These are phyloP conservation scores for Scaptomyza pallida DNA, from an alignment of 1,140 invertebrate species.

Conservation along the genomic window DNA sequence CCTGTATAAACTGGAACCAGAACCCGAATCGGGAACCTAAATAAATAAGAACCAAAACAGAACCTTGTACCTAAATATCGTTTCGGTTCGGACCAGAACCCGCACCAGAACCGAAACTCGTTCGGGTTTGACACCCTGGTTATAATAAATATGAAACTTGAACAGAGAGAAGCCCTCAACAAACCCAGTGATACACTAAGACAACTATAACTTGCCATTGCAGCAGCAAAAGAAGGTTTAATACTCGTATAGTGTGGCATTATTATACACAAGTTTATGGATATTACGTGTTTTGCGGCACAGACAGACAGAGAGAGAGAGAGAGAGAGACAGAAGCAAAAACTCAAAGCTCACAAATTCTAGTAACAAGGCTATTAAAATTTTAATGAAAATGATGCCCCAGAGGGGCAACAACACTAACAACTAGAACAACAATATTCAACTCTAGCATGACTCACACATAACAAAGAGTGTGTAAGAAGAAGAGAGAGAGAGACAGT, in stretches of 20 bases:
- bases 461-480: background rate
- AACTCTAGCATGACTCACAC: conserved; percentile 56
- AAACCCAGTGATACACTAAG: background rate
- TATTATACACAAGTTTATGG: conserved; percentile 54
- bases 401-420: conserved; percentile 57
- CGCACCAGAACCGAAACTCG: no score
- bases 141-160: background rate
- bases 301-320: conserved; percentile 1
- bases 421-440: background rate
- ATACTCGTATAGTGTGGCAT: conserved; percentile 1
- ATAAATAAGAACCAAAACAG: no score
- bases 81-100: no score
- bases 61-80: no score
- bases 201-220: background rate
- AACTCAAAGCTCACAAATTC: conserved; percentile 10
- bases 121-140: no score
- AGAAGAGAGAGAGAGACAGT: conserved; percentile 5
- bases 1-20: no score
- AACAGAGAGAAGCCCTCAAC: no score
- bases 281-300: conserved; percentile 58
- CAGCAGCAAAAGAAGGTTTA: background rate
- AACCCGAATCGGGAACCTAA: no score
- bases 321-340: conserved; percentile 1
- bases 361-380: conserved; percentile 68
- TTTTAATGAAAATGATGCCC: conserved; percentile 78